Conservation (phyloP, 2,113 vertebrate species). For the Chauna torquata region DNA sequence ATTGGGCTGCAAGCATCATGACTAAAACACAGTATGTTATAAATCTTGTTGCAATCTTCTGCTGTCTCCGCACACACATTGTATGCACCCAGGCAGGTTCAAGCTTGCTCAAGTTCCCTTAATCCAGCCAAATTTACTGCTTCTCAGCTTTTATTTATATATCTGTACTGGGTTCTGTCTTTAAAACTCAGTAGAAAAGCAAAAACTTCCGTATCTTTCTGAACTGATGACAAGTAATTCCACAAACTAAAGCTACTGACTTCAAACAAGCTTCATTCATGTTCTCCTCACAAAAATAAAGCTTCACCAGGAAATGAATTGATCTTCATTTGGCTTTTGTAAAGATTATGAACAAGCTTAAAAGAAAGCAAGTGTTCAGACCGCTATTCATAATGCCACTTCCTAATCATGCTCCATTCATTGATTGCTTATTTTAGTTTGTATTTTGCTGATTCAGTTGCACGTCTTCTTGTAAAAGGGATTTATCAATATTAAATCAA, state of each 20-base stretch:
- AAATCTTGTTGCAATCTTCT: not conserved
- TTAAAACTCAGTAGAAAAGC: not conserved
- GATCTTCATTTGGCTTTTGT: conserved; percentile 42
- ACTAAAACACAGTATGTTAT: not conserved
- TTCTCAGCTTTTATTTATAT: not conserved
- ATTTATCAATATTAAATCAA: conserved; percentile 43
- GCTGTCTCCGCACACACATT: not conserved
- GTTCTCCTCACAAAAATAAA: not conserved
- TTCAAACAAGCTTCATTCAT: not conserved
- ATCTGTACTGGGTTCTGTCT: not conserved
- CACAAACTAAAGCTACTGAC: not conserved
- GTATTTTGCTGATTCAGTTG: conserved; percentile 42
- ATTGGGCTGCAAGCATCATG: not conserved
- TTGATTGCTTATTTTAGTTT: conserved; percentile 29
- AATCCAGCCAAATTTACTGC: not conserved
- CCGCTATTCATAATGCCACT: not conserved
- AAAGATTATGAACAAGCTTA: conserved; percentile 9
- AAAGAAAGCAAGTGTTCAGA: conserved; percentile 17
- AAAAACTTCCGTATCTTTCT: not conserved
- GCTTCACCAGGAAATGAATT: conserved; percentile 35
- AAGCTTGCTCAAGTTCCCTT: not conserved
- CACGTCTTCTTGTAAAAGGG: conserved; percentile 10
- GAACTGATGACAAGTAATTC: not conserved
- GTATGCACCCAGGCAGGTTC: not conserved
- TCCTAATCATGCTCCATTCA: conserved; percentile 57